These are phyloP conservation scores for Agonum fuliginosum DNA, from an alignment of 2,888 invertebrate genomes.

Conservation along the genomic window DNA sequence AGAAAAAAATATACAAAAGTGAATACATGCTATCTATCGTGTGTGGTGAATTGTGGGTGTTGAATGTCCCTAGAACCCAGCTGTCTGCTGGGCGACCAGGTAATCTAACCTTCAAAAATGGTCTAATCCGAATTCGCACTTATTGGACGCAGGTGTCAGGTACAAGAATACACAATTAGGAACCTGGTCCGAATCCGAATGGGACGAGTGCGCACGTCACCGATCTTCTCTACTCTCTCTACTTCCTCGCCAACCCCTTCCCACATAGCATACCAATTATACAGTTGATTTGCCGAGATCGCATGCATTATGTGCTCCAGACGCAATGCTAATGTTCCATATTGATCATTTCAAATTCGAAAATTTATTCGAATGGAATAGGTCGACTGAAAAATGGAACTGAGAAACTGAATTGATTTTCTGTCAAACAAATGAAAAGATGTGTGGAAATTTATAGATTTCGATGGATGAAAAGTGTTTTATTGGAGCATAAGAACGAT, in stretches of 20 bases:
- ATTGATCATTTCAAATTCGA: constrained; percentile 25
- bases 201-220: no score
- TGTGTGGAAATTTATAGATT: constrained; percentile 33
- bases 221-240: no score
- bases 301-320: constrained; percentile 33
- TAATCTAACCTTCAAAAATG: no score
- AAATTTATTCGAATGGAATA: constrained; percentile 17
- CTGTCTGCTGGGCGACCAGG: no score
- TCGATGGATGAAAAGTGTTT: constrained; percentile 34
- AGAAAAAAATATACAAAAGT: no score
- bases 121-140: no score
- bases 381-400: constrained; percentile 35
- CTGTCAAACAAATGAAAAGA: constrained; percentile 36
- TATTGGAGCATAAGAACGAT: constrained; percentile 25
- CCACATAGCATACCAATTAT: constrained; percentile 35
- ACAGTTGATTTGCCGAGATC: constrained; percentile 44
- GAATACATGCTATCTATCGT: no score
- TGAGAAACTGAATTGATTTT: constrained; percentile 17
- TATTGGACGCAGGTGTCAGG: no score
- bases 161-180: no score
- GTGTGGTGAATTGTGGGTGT: no score
- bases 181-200: no score
- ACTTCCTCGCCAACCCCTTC: neutral
- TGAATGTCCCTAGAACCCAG: no score
- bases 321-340: constrained; percentile 30